Percentiles rank a stretch among this genome's conserved stretches.
phyloP scores from a whole-genome alignment of 2,888 invertebrate species.

The Hirtodrosophila histrioides region DNA sequence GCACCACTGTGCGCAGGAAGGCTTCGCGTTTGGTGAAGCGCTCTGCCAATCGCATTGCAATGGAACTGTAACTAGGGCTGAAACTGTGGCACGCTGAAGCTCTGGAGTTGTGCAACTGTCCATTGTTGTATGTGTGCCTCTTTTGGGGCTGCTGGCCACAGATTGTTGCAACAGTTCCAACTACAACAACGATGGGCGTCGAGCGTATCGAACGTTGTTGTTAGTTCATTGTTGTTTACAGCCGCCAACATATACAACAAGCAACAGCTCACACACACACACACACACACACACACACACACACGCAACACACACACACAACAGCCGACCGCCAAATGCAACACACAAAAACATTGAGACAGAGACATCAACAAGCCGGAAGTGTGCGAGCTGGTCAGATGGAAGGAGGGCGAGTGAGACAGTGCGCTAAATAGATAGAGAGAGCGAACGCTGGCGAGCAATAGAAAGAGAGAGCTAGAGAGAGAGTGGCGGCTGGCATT shows the following conservation, averaged over 20 bases:
- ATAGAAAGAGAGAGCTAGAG: conserved; percentile 18
- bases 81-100: conserved; percentile 15
- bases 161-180: conserved; percentile 50
- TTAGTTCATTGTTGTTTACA: conserved; percentile 73
- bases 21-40: conserved; percentile 7
- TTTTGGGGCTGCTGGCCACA: conserved; percentile 37
- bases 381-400: conserved; percentile 45
- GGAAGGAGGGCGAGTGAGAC: conserved; percentile 7
- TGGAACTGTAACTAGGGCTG: conserved; percentile 12
- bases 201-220: conserved; percentile 48
- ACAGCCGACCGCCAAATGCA: conserved; percentile 52
- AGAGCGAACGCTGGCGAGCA: neutral
- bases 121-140: conserved; percentile 27
- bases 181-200: conserved; percentile 19
- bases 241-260: conserved; percentile 45
- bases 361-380: conserved; percentile 63
- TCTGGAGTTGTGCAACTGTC: neutral
- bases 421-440: conserved; percentile 4
- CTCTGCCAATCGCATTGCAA: conserved; percentile 20
- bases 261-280: conserved; percentile 26
- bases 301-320: conserved; percentile 16
- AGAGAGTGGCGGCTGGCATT: conserved; percentile 10
- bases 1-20: conserved; percentile 25
- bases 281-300: conserved; percentile 16
- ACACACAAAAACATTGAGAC: conserved; percentile 55